These are phyloP conservation scores for Cecidostiba fungosa DNA, from an alignment of 2,888 invertebrate species.

Conservation along the genomic window DNA sequence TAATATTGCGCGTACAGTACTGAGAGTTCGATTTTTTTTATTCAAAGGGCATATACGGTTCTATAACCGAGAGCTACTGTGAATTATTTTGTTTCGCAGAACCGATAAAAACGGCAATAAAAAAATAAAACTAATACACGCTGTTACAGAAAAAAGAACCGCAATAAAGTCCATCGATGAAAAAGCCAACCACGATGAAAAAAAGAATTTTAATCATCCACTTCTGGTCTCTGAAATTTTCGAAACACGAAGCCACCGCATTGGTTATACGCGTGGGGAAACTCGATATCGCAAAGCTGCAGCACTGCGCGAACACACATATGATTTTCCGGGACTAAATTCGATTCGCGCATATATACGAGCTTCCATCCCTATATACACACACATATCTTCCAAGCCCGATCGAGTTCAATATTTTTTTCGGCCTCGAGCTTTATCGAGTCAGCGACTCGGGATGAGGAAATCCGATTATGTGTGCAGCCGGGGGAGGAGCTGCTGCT, in stretches of 20 bases:
- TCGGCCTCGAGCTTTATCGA: slow-evolving; percentile 32
- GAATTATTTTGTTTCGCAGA: background rate
- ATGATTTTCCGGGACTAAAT: slow-evolving; percentile 38
- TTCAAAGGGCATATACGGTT: background rate
- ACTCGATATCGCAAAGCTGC: slow-evolving; percentile 32
- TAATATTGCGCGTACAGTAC: background rate
- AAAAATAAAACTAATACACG: background rate
- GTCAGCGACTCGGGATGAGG: background rate
- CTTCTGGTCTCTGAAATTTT: background rate
- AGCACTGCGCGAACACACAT: background rate
- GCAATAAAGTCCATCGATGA: background rate
- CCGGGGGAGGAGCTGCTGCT: background rate
- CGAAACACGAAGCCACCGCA: slow-evolving; percentile 5
- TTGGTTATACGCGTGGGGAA: slow-evolving; percentile 5
- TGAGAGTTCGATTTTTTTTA: too few relatives aligned
- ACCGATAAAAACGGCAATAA: background rate
- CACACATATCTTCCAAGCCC: slow-evolving; percentile 18
- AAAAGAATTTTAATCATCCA: background rate
- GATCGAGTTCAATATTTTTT: slow-evolving; percentile 49
- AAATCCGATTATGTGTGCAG: slow-evolving; percentile 55
- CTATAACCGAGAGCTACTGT: too few relatives aligned
- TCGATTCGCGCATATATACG: slow-evolving; percentile 31
- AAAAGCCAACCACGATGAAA: background rate
- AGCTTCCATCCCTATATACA: background rate
- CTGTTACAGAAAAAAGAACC: background rate